phyloP scores from a whole-genome alignment of 1,140 invertebrate genomes.

The Archivesica marissinica region DNA sequence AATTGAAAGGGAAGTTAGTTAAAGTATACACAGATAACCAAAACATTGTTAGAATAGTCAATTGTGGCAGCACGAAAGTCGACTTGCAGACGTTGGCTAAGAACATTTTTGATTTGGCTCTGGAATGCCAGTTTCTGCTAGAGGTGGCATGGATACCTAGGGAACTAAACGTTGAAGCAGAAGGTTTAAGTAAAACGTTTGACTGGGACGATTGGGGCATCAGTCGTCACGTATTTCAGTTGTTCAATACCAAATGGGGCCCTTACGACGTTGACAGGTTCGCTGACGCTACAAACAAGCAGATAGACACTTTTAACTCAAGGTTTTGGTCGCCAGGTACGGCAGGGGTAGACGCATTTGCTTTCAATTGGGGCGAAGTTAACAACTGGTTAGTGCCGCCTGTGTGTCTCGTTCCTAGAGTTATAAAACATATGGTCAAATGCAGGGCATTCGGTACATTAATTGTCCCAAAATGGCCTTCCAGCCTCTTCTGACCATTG shows the following conservation, averaged over 20 bases:
- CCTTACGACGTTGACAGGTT: background rate
- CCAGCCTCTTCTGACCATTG: background rate
- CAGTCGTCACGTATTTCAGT: background rate
- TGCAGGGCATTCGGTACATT: background rate
- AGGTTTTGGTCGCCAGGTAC: conserved; percentile 24
- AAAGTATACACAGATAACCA: conserved; percentile 16
- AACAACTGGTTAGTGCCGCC: conserved; percentile 15
- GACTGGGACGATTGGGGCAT: background rate
- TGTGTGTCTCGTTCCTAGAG: background rate
- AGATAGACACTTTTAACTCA: background rate
- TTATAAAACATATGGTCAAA: background rate
- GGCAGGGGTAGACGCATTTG: background rate
- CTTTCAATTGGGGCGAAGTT: background rate
- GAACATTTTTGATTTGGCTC: background rate
- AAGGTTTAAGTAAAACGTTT: conserved; percentile 3
- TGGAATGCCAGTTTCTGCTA: background rate
- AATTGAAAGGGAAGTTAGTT: background rate
- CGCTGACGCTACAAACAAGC: background rate
- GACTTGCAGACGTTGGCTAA: background rate
- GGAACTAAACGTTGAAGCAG: conserved; percentile 11
- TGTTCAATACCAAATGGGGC: background rate
- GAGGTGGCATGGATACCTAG: conserved; percentile 35
- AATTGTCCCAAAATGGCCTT: background rate
- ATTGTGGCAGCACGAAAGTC: background rate
- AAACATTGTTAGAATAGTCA: background rate